These are phyloP conservation scores for Gadus chalcogrammus DNA, from an alignment of 2,113 vertebrate genomes.

Conservation along the genomic window DNA sequence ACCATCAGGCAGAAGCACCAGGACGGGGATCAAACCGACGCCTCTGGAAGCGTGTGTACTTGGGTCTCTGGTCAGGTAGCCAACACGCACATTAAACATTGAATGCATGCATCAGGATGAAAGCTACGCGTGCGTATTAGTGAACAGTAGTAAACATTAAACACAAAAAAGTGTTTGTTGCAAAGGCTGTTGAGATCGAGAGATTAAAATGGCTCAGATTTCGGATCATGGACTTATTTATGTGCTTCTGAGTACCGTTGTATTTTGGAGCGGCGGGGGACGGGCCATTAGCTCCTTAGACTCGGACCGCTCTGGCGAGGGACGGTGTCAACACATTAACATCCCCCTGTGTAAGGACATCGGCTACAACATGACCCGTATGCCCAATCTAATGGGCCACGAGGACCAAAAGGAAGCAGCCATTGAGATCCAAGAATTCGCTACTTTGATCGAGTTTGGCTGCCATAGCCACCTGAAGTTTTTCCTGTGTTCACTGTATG, in stretches of 20 bases:
- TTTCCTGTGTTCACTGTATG: slow-evolving; percentile 93
- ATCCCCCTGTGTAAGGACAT: slow-evolving; percentile 97
- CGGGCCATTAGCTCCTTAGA: slow-evolving; percentile 88
- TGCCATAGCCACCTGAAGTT: slow-evolving; percentile 93
- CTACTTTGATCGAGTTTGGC: slow-evolving; percentile 84
- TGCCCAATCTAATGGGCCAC: slow-evolving; percentile 91
- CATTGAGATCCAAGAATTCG: slow-evolving; percentile 89
- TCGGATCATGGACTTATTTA: slow-evolving; percentile 36
- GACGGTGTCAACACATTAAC: slow-evolving; percentile 87
- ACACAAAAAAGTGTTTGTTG: slow-evolving; percentile 20
- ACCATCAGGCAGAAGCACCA: too few species aligned
- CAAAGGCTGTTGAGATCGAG: slow-evolving; percentile 19
- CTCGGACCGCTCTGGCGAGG: slow-evolving; percentile 84
- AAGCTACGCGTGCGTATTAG: slow-evolving; percentile 29
- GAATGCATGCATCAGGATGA: slow-evolving; percentile 22
- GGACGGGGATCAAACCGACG: too few species aligned
- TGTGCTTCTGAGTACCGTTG: slow-evolving; percentile 36
- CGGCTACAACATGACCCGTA: slow-evolving; percentile 95
- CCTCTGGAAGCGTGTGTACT: too few species aligned
- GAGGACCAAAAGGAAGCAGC: slow-evolving; percentile 86
- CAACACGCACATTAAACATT: too few species aligned
- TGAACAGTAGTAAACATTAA: slow-evolving; percentile 19
- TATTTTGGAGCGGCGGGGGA: slow-evolving; percentile 46
- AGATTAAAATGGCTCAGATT: slow-evolving; percentile 50
- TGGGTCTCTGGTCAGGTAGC: too few species aligned